Evolutionary conservation across 2,113 vertebrate genomes (phyloP), one percentile per base, ranked within the genome.

Genomic region (Cyprinodon variegatus): DNA sequence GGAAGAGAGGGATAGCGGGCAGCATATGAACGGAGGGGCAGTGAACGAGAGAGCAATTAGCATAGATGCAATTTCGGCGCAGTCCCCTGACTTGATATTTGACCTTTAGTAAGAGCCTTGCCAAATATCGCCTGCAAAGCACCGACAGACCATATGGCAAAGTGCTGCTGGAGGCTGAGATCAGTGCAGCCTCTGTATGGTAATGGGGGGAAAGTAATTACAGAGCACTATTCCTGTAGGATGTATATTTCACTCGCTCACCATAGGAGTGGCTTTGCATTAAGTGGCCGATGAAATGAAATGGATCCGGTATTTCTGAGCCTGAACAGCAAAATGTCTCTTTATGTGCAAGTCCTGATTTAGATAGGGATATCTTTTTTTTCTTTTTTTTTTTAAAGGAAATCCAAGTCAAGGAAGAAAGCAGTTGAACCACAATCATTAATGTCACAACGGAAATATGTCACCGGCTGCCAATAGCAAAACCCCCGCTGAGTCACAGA

Each of bases 81-180:
- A 78, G 84, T 90, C 87, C 88, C 89, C 90, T 86, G 84, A 92
- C 92, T 93, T 91, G 82, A 91, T 90, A 92, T 92, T 92, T 94
- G 93, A 94, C 93, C 92, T 94, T 94, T 90, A 86, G 84, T 82
- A 8, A 77, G 73, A 83, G 87, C 85, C 86, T 88, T 90, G 93
- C 92, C 90, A 91, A 90, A 92, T 88, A 87, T 81, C 66, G 76
- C 83, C 86, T 36, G 80, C 88, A 88, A 88, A 78, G 85, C 67
- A 50, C 89, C 91, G 91, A 92, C 82, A 43, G 89, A 88, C 90
- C 91, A 93, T 93, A 93, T 93, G 92, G 92, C 90, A 87, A 85
- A 87, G 88, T 86, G 91, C 86, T 88, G 89, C 90, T 89, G 83
- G 83, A 90, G 89, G 90, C 87, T 85, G 89, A 88, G 87, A 77